Conservation (phyloP, 2,888 invertebrate genomes). For the Aethes cnicana region DNA sequence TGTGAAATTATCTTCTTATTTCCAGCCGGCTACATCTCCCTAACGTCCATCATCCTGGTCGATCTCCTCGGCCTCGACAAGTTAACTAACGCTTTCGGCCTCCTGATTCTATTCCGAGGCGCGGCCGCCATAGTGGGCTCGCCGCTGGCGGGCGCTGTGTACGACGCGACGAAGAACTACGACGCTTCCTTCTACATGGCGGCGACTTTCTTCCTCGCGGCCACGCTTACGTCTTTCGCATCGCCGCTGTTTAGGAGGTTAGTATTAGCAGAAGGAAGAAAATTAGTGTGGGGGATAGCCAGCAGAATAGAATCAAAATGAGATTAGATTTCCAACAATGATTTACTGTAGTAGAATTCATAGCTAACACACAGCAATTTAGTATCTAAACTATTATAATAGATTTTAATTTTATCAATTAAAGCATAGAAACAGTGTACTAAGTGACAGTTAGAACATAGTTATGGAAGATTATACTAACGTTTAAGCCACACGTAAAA, state of each 20-base stretch:
- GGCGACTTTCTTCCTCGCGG: constrained; percentile 91
- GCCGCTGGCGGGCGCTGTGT: constrained; percentile 93
- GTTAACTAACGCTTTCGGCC: constrained; percentile 97
- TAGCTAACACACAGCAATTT: no score
- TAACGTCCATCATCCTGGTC: constrained; percentile 98
- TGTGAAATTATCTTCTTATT: constrained; percentile 27
- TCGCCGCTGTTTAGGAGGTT: constrained; percentile 86
- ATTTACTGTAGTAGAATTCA: no score
- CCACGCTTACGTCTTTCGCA: constrained; percentile 92
- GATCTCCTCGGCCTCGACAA: constrained; percentile 97
- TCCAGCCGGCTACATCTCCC: constrained; percentile 96
- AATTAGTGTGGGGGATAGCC: no score
- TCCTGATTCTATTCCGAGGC: constrained; percentile 97
- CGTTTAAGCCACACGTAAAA: no score
- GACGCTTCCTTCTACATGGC: constrained; percentile 96
- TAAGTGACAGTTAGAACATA: no score
- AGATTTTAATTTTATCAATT: no score
- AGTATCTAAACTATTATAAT: no score
- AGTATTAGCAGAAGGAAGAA: constrained; percentile 3
- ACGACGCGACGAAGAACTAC: constrained; percentile 93
- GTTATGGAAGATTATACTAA: no score
- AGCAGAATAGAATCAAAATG: no score
- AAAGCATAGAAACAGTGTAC: no score
- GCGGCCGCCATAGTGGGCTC: constrained; percentile 95
- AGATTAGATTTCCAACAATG: no score